Conservation (phyloP, 2,797 vertebrate genomes). For the Forpus xanthops region DNA sequence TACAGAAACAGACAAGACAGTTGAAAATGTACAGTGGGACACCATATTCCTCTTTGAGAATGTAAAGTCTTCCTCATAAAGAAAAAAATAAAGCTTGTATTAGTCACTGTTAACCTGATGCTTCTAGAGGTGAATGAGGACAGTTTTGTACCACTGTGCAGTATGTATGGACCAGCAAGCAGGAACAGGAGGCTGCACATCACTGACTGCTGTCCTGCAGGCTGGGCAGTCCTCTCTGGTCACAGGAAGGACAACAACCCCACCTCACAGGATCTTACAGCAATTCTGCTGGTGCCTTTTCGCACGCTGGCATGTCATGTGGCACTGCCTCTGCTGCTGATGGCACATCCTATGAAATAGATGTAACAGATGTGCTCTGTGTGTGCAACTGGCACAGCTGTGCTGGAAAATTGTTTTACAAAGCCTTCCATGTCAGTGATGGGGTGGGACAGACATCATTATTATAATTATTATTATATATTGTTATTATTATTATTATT, state of each 20-base stretch:
- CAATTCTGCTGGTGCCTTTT: neutral
- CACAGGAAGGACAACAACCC: neutral
- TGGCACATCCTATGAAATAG: neutral
- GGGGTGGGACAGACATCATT: neutral
- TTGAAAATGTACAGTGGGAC: neutral
- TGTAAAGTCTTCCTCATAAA: neutral
- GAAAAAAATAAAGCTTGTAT: fast-evolving
- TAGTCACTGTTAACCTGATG: neutral
- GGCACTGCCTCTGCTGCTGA: neutral
- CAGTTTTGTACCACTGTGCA: neutral
- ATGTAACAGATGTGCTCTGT: neutral
- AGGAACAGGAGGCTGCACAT: neutral
- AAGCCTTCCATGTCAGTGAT: neutral
- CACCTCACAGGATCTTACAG: neutral
- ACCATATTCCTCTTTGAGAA: neutral
- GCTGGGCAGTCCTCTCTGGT: neutral
- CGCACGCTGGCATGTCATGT: neutral
- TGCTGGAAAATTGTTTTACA: neutral
- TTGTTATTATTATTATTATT: no score
- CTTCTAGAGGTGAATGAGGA: neutral
- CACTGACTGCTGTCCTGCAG: neutral
- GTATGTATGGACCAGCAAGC: fast-evolving
- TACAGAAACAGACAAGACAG: neutral
- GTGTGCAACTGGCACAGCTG: neutral
- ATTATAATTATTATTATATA: neutral